phyloP scores from a whole-genome alignment of 2,797 vertebrate genomes.

The Decapterus maruadsi region DNA sequence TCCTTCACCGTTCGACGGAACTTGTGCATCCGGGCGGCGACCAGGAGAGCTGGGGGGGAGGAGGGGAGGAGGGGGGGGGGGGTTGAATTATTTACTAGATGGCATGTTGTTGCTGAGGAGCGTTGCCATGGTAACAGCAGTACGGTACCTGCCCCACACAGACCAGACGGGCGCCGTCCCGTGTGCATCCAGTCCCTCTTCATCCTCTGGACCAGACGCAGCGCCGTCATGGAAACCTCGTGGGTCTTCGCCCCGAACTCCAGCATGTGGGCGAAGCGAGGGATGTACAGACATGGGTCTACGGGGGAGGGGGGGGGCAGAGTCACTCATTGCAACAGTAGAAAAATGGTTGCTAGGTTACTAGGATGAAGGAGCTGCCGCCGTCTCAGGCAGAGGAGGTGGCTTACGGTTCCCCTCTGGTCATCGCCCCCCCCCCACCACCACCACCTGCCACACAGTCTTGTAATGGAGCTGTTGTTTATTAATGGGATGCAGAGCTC shows the following conservation, averaged over 20 bases:
- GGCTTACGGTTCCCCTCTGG: too few relatives aligned
- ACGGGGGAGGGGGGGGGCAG: constrained; percentile 5
- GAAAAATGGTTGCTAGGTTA: too few relatives aligned
- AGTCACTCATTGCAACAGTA: too few relatives aligned
- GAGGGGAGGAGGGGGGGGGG: not conserved
- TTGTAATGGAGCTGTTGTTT: too few relatives aligned
- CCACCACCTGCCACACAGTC: too few relatives aligned
- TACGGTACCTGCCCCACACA: constrained; percentile 92
- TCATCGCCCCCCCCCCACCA: too few relatives aligned
- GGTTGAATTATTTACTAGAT: not conserved
- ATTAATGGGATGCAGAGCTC: constrained; percentile 99
- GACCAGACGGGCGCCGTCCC: constrained; percentile 93
- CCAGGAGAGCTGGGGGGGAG: constrained; percentile 90
- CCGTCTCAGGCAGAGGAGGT: too few relatives aligned
- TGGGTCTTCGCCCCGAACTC: constrained; percentile 96
- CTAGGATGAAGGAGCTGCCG: too few relatives aligned
- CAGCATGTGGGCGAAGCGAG: constrained; percentile 97
- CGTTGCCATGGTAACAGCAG: not conserved
- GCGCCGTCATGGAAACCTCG: constrained; percentile 97
- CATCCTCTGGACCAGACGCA: constrained; percentile 96
- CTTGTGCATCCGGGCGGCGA: constrained; percentile 97
- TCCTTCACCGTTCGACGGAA: constrained; percentile 97
- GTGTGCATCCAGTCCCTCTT: constrained; percentile 99
- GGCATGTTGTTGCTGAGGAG: not conserved
- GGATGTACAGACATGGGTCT: constrained; percentile 98